Base-by-base conservation (phyloP, 1,140 invertebrate species). In the Thaumetopoea pityocampa region DNA sequence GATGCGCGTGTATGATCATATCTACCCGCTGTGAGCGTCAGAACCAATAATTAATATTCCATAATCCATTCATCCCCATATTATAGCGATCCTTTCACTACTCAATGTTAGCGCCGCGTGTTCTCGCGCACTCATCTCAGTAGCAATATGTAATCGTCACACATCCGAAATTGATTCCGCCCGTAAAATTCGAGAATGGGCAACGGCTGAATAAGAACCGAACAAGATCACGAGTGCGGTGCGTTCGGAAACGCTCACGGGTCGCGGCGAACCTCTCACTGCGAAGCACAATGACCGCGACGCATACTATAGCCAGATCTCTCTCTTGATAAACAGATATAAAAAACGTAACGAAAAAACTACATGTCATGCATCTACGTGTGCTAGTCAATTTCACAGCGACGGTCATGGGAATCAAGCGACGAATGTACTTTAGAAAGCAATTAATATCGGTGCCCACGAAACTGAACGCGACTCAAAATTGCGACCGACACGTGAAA, bases 341-440 rank as follows among this genome's bases (percentile, higher is more conserved):
- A 71, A 76, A 81, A 78, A 78, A 71, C 50, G 37, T 49, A 47
- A 67, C 62, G 55, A 69, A 76, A 80, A 78, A 80, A 69, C 67
- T 76, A 81, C 80, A 74, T 76, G 79, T 83, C 78, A 82, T 78
- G 78, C 73, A 83, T 74, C 74, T 74, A 77, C 70, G 72, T 83
- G 76, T 80, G 76, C 66, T 71, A 64, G 70, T 72, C 74, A 63
- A 80, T 80, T 78, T 81, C 74, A 77, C 69, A 65, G 65, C 60
- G 63, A 62, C 67, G 56, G 72, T 71, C 77, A 76, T 84, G 79
- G 77, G 77, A 84, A 80, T 81, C 56, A 64, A 73, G 60, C 58
- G 66, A 67, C 64, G 67, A 68, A 76, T 71, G 59, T 57, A 73
- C 57, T 77, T 69, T 69, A 67, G 69, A 79, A 84, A 78, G 77